Evolutionary conservation across 2,113 vertebrate genomes (phyloP).

Genomic region (Macquaria australasica): DNA sequence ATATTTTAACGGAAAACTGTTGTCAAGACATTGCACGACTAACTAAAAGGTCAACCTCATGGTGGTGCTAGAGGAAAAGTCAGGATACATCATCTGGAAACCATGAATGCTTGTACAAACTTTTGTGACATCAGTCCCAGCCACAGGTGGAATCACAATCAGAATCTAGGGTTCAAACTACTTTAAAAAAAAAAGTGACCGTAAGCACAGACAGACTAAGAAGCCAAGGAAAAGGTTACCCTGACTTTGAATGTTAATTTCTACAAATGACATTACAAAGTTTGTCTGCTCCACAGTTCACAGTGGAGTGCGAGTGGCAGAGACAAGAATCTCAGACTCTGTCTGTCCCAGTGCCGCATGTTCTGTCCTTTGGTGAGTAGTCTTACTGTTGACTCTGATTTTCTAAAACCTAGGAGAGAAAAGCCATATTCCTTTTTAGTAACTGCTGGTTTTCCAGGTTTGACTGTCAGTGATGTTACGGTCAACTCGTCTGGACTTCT

Average conservation of each 20-base stretch:
- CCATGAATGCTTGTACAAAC: neutral
- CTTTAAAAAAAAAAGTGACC: neutral
- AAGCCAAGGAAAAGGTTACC: neutral
- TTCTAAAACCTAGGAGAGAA: rapidly evolving
- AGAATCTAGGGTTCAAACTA: neutral
- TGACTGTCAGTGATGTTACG: constrained; percentile 87
- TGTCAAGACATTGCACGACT: too few relatives aligned
- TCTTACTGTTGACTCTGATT: neutral
- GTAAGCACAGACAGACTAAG: neutral
- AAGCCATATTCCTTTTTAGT: neutral
- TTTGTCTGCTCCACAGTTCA: constrained; percentile 85
- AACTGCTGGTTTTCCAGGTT: constrained; percentile 81
- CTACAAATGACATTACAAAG: too few relatives aligned
- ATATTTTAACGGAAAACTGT: too few relatives aligned
- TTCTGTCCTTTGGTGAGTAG: constrained; percentile 93
- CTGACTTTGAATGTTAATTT: neutral
- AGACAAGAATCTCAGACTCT: constrained; percentile 85
- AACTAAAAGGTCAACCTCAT: too few relatives aligned
- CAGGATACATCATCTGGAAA: neutral
- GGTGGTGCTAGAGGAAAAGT: neutral
- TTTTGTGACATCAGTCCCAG: neutral
- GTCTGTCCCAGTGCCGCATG: constrained; percentile 88
- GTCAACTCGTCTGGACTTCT: constrained; percentile 90
- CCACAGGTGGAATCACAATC: neutral
- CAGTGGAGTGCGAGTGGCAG: constrained; percentile 95